Evolutionary conservation across 2,113 vertebrate species (phyloP).

Genomic region (Callithrix jacchus): DNA sequence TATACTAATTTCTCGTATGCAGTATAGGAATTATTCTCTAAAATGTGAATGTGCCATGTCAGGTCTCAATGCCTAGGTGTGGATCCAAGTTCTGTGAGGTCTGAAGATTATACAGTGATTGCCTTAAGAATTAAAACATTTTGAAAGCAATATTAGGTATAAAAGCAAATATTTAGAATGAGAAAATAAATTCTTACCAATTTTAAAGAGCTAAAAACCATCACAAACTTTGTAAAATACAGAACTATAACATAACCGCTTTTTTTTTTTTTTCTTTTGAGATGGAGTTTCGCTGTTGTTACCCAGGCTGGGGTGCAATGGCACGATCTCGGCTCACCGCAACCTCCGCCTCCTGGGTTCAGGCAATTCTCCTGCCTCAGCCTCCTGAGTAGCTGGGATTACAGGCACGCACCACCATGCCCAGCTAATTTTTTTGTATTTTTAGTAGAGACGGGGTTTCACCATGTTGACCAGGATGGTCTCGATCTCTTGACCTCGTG

Average conservation of each 20-base stretch:
- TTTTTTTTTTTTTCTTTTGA: too few species aligned
- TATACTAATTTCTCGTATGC: background rate
- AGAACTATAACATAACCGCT: background rate
- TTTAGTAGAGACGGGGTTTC: too few species aligned
- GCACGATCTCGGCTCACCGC: too few species aligned
- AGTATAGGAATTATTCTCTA: background rate
- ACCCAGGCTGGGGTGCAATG: too few species aligned
- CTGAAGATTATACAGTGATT: background rate
- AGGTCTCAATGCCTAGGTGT: background rate
- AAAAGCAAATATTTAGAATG: background rate
- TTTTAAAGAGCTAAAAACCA: background rate
- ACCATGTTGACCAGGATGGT: too few species aligned
- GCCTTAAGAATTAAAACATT: background rate
- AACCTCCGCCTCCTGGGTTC: too few species aligned
- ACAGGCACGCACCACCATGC: too few species aligned
- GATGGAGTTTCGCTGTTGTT: too few species aligned
- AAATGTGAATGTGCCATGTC: background rate
- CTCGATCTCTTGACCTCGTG: too few species aligned
- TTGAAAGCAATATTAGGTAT: background rate
- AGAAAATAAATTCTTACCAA: constrained; percentile 5
- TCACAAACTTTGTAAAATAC: background rate
- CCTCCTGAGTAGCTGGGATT: too few species aligned
- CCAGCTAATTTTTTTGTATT: too few species aligned
- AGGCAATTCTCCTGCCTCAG: too few species aligned
- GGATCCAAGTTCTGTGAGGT: background rate